A percentile compares a stretch with the other conserved stretches of the same genome.
Conservation (phyloP, 2,888 invertebrate genomes). For the Drosophila borborema region DNA sequence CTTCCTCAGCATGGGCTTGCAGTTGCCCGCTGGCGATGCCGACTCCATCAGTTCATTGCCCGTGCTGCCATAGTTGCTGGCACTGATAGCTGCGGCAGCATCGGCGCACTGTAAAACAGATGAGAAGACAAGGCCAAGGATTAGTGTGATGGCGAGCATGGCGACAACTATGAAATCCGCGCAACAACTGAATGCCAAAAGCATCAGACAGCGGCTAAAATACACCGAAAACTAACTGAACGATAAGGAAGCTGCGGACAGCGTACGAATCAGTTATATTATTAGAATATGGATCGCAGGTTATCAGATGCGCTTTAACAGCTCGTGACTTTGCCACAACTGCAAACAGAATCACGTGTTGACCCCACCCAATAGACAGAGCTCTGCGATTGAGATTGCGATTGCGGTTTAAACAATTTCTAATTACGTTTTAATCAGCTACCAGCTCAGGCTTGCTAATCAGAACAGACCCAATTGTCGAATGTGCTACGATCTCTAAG, state of each 20-base stretch:
- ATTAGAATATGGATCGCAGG: constrained; percentile 38
- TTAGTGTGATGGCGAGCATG: constrained; percentile 60
- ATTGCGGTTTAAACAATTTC: constrained; percentile 1
- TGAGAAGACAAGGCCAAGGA: constrained; percentile 44
- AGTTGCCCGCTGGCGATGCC: constrained; percentile 29
- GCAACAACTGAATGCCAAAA: constrained; percentile 50
- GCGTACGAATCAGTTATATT: constrained; percentile 9
- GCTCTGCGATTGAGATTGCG: constrained; percentile 16
- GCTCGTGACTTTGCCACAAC: constrained; percentile 44
- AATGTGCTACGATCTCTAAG: constrained; percentile 1
- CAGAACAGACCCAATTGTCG: constrained; percentile 11
- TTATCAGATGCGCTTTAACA: constrained; percentile 46
- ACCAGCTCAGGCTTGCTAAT: constrained; percentile 13
- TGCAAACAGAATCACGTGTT: constrained; percentile 69
- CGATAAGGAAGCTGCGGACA: constrained; percentile 20
- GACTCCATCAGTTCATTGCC: constrained; percentile 59
- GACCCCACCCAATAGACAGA: background rate
- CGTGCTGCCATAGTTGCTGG: constrained; percentile 42
- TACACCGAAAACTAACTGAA: constrained; percentile 24
- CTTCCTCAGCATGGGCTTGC: constrained; percentile 63
- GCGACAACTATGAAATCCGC: constrained; percentile 35
- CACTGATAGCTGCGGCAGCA: constrained; percentile 44
- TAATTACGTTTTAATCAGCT: constrained; percentile 17
- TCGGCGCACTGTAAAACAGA: constrained; percentile 77
- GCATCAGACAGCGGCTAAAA: constrained; percentile 41